phyloP scores from a whole-genome alignment of 1,140 invertebrate species.

The Aphelenchoides fujianensis region DNA sequence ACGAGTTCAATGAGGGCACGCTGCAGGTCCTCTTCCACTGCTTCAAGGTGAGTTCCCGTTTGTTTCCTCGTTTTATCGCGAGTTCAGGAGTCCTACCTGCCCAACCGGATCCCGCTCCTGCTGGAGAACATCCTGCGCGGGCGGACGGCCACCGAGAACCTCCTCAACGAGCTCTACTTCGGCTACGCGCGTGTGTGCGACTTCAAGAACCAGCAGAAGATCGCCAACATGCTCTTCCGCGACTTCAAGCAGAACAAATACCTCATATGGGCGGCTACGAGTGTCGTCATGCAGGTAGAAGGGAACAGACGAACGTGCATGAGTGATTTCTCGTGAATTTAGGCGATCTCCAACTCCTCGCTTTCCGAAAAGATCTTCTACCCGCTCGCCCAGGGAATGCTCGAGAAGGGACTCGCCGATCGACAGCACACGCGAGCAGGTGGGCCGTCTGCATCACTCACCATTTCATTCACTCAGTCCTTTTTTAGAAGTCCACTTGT shows the following conservation, averaged over 20 bases:
- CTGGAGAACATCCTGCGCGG: slow-evolving; percentile 82
- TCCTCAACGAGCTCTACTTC: slow-evolving; percentile 89
- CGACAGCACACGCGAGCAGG: neutral
- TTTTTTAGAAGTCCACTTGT: slow-evolving; percentile 36
- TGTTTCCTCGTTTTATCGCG: neutral
- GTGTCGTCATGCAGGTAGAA: slow-evolving; percentile 84
- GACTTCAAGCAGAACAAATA: slow-evolving; percentile 88
- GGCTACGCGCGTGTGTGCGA: slow-evolving; percentile 83
- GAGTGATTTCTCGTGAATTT: too few relatives aligned
- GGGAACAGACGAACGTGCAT: too few relatives aligned
- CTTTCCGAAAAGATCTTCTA: slow-evolving; percentile 69
- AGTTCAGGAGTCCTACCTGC: slow-evolving; percentile 38
- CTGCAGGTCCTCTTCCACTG: slow-evolving; percentile 93
- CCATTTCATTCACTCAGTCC: too few relatives aligned
- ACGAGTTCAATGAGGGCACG: slow-evolving; percentile 83
- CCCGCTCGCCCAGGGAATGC: slow-evolving; percentile 76
- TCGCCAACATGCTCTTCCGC: slow-evolving; percentile 83
- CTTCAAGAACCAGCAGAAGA: slow-evolving; percentile 83
- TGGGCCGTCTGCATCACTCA: too few relatives aligned
- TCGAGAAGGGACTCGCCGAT: slow-evolving; percentile 71
- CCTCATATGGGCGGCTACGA: slow-evolving; percentile 96
- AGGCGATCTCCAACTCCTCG: slow-evolving; percentile 14
- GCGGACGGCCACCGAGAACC: slow-evolving; percentile 82
- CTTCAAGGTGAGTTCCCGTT: slow-evolving; percentile 78
- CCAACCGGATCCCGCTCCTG: slow-evolving; percentile 76